phyloP scores from a whole-genome alignment of 2,888 invertebrate species.

The Zonitis immaculata region DNA sequence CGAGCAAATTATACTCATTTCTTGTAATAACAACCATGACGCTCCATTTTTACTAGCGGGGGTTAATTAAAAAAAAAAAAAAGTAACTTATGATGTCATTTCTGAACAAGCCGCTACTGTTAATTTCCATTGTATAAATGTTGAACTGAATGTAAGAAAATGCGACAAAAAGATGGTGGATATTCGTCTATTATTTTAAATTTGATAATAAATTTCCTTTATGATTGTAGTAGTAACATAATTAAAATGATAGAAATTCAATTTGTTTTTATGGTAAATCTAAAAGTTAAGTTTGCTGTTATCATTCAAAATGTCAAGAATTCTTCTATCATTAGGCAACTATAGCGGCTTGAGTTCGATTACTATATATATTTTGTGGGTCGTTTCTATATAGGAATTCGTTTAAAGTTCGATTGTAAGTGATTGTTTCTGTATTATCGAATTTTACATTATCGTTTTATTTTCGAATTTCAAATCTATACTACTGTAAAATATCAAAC shows the following conservation, averaged over 20 bases:
- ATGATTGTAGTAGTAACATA: not conserved
- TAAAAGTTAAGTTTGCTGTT: not conserved
- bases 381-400: not conserved
- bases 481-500: too few species aligned
- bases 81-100: constrained; percentile 26
- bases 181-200: not conserved
- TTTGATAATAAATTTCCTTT: too few species aligned
- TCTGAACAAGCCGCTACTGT: constrained; percentile 18
- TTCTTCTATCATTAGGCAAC: not conserved
- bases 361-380: not conserved
- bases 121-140: constrained; percentile 10
- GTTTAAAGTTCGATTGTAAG: not conserved
- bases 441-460: too few species aligned
- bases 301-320: not conserved
- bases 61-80: constrained; percentile 28
- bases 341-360: not conserved
- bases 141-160: constrained; percentile 21
- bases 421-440: not conserved
- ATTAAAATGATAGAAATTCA: not conserved
- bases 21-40: constrained; percentile 23
- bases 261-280: not conserved
- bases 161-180: not conserved
- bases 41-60: constrained; percentile 8
- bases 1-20: constrained; percentile 21
- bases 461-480: not conserved